Evolutionary conservation across 2,888 invertebrate genomes (phyloP), one percentile per base, ranked within the genome.

Genomic region (Dysmachus trigonus): DNA sequence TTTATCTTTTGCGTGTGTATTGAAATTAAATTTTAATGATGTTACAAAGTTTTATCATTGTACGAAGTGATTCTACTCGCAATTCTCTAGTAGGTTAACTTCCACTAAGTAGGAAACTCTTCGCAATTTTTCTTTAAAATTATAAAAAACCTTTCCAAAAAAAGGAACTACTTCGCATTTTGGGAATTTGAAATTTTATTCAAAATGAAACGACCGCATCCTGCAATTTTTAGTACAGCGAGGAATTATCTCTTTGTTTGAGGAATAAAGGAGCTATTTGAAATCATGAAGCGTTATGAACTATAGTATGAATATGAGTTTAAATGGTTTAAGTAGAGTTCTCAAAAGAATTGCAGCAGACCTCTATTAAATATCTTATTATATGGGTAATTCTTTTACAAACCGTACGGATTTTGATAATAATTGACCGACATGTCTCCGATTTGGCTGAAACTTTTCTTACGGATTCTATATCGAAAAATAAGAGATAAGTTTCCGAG

Each of bases 11-110:
- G n/a, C n/a, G n/a, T 41, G n/a, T 38, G 76, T 38, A 76, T 76
- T 76, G 22, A 76, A 41, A 38, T 76, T 76, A 76, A 76, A 76
- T 41, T 41, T 76, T 27, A 76, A 76, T 76, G 76, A 27, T 41
- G 38, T 76, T 76, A 76, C 38, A 76, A 76, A 76, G 76, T 76
- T 76, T 35, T 35, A 18, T 74, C 38, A 74, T 15, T 74, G 74
- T 5, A n/a, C 10, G 33, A 74, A 74, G 41, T 76, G 38, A 76
- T 76, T 76, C 5, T 76, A 76, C 3, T 38, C 76, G 76, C 15
- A 73, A 76, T 33, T 76, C 53, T 15, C 22, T 8, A 22, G 62
- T 22, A 22, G 62, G 22, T 22, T 62, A 62, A 27, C 62, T 62
- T 8, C 62, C 27, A 22, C 62, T 22, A 62, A 27, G 62, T 1